Evolutionary conservation across 2,797 vertebrate species (phyloP).

Genomic region (Glyptemys insculpta): DNA sequence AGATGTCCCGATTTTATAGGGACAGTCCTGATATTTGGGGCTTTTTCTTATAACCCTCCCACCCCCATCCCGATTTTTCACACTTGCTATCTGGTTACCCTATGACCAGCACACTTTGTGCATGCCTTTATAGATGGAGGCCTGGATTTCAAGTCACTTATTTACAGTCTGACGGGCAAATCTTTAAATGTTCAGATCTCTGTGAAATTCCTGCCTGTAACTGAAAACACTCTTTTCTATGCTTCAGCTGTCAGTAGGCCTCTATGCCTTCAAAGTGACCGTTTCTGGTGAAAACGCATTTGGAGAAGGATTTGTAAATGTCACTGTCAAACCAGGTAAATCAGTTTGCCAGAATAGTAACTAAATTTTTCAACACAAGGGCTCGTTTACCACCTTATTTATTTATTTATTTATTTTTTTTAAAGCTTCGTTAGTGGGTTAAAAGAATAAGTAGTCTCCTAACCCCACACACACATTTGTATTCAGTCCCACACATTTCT

Average conservation of each 20-base stretch:
- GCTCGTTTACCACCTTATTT: background rate
- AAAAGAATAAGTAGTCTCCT: background rate
- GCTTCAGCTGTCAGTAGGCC: conserved; percentile 82
- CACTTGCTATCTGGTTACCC: too few species aligned
- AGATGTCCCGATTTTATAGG: too few species aligned
- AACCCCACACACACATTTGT: background rate
- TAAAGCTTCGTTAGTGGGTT: background rate
- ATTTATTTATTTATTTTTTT: background rate
- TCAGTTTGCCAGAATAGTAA: background rate
- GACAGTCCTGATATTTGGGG: too few species aligned
- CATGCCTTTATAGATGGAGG: background rate
- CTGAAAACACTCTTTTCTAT: background rate
- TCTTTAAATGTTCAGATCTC: background rate
- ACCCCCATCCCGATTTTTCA: too few species aligned
- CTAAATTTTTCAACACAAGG: background rate
- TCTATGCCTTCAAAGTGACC: conserved; percentile 81
- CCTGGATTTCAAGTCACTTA: background rate
- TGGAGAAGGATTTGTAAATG: conserved; percentile 85
- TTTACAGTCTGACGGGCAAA: background rate
- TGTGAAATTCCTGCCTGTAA: background rate
- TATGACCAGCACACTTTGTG: background rate
- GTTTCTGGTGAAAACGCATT: conserved; percentile 82
- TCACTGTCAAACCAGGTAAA: conserved; percentile 86
- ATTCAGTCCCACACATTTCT: background rate
- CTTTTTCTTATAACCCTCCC: too few species aligned